phyloP scores from a whole-genome alignment of 2,888 invertebrate species.

The Linnaemya tessellans region DNA sequence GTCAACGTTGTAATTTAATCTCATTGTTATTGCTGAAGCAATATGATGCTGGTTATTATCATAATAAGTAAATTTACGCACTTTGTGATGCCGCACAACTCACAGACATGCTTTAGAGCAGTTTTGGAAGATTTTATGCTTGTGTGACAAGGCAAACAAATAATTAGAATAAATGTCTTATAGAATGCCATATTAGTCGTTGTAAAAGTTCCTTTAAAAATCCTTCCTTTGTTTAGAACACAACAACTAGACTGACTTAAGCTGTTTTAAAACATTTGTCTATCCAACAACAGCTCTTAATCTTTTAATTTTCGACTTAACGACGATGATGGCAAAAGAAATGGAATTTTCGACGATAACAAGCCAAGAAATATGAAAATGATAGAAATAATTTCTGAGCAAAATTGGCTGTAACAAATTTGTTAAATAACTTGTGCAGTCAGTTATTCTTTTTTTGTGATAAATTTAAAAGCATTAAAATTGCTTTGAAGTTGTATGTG shows the following conservation, averaged over 20 bases:
- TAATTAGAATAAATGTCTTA: not conserved
- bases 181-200: not conserved
- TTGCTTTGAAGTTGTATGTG: not conserved
- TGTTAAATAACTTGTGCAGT: slow-evolving; percentile 4
- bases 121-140: not conserved
- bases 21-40: slow-evolving; percentile 35
- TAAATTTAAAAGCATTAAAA: slow-evolving; percentile 16
- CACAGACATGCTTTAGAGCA: not conserved
- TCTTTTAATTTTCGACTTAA: slow-evolving; percentile 15
- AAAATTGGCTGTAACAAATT: slow-evolving; percentile 24
- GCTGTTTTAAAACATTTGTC: not conserved
- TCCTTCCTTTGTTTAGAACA: slow-evolving; percentile 11
- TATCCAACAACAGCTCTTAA: not conserved
- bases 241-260: not conserved
- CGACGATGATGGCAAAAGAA: not conserved
- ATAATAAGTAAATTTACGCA: slow-evolving; percentile 7
- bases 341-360: slow-evolving; percentile 22
- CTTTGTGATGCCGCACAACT: not conserved
- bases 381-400: slow-evolving; percentile 1
- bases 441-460: not conserved
- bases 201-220: slow-evolving; percentile 1
- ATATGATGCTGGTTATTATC: slow-evolving; percentile 8
- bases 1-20: slow-evolving; percentile 62
- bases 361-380: slow-evolving; percentile 8
- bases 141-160: slow-evolving; percentile 6